Conservation (phyloP, 2,888 invertebrate species). For the Acrobeloides nanus region DNA sequence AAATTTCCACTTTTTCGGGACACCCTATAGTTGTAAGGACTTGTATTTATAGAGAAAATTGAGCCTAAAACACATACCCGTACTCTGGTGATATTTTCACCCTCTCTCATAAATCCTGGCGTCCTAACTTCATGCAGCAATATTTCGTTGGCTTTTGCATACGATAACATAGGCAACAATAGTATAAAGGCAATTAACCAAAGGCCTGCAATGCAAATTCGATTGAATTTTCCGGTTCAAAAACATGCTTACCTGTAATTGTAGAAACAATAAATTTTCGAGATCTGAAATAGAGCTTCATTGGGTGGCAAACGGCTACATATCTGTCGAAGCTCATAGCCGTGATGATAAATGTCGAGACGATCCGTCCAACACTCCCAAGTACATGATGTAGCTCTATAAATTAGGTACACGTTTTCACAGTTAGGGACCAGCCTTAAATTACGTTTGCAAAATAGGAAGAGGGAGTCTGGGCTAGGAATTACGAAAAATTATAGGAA, state of each 20-base stretch:
- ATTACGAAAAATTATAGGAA: too few relatives aligned
- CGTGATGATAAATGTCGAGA: constrained; percentile 49
- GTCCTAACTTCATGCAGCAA: constrained; percentile 27
- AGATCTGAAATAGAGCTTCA: constrained; percentile 34
- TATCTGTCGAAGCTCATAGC: constrained; percentile 50
- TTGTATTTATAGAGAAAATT: too few relatives aligned
- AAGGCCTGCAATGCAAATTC: constrained; percentile 24
- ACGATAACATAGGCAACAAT: constrained; percentile 45
- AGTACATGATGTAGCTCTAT: constrained; percentile 36
- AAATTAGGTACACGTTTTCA: constrained; percentile 10
- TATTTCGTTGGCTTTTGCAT: constrained; percentile 33
- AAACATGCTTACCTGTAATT: constrained; percentile 26
- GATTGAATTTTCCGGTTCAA: background rate
- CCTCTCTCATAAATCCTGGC: constrained; percentile 15
- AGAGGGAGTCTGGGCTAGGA: too few relatives aligned
- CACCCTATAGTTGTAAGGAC: too few relatives aligned
- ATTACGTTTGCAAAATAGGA: too few relatives aligned
- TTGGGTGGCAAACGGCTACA: constrained; percentile 49
- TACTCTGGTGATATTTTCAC: constrained; percentile 41
- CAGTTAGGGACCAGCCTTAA: too few relatives aligned
- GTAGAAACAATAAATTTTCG: constrained; percentile 38
- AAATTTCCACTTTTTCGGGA: too few relatives aligned
- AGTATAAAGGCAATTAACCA: constrained; percentile 41
- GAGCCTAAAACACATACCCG: too few relatives aligned
- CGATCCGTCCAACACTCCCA: constrained; percentile 46